These are phyloP conservation scores for Perithous albicinctus DNA, from an alignment of 2,888 invertebrate species.

Conservation along the genomic window DNA sequence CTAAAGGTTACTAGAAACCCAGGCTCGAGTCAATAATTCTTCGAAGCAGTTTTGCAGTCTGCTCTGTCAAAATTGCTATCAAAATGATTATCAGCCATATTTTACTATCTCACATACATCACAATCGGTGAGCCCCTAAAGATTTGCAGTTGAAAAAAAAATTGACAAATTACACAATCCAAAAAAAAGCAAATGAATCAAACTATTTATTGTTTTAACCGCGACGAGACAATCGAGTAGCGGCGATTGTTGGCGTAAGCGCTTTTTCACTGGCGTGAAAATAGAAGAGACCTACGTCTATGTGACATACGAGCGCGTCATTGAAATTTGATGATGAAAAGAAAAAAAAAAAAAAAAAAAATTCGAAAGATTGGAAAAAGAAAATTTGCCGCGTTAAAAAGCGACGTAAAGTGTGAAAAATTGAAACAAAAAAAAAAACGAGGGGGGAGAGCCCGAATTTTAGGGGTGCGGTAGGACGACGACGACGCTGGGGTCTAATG, in stretches of 20 bases:
- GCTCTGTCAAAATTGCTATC: too few species aligned
- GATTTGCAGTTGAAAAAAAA: background rate
- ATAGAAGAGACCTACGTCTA: conserved; percentile 12
- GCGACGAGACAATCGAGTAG: conserved; percentile 43
- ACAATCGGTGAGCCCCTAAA: too few species aligned
- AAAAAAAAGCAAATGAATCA: background rate
- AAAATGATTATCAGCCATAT: too few species aligned
- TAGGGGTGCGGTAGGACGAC: conserved; percentile 69
- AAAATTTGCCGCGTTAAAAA: background rate
- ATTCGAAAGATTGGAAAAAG: background rate
- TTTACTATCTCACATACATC: too few species aligned
- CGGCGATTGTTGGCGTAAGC: conserved; percentile 43
- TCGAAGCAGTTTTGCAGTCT: too few species aligned
- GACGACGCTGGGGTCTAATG: conserved; percentile 76
- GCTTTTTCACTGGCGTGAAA: conserved; percentile 18
- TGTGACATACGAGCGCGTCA: conserved; percentile 38
- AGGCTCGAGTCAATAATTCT: too few species aligned
- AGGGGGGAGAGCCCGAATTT: conserved; percentile 37
- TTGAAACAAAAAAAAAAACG: conserved; percentile 47
- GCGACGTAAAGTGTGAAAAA: conserved; percentile 24
- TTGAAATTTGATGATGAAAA: conserved; percentile 15
- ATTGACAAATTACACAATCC: background rate
- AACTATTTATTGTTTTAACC: conserved; percentile 45
- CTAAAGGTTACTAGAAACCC: too few species aligned
- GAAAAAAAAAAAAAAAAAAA: too few species aligned